Percentiles rank a stretch among this genome's conserved stretches.
Conservation (phyloP, 2,888 invertebrate species). For the Rotaria socialis region DNA sequence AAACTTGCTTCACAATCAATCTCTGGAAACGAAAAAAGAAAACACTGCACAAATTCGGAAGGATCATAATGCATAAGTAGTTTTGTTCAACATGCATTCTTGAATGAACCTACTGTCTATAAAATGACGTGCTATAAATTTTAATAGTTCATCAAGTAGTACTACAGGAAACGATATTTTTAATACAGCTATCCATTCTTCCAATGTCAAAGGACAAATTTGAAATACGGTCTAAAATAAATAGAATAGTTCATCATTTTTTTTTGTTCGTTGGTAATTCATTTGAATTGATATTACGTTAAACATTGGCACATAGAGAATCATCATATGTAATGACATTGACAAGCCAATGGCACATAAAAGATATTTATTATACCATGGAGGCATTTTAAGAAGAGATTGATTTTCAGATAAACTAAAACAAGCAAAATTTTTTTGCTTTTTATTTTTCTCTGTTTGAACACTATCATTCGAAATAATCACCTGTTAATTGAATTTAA, state of each 20-base stretch:
- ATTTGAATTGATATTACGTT: conserved; percentile 68
- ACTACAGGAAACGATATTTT: conserved; percentile 99
- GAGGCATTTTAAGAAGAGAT: conserved; percentile 94
- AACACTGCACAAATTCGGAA: background rate
- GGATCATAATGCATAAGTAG: background rate
- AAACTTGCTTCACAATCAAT: background rate
- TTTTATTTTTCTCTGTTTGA: background rate
- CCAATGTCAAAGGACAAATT: conserved; percentile 85
- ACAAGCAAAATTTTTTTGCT: background rate
- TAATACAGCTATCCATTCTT: conserved; percentile 97
- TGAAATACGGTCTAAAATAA: conserved; percentile 86
- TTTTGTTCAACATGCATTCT: background rate
- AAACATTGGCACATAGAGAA: conserved; percentile 95
- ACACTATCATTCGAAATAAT: background rate
- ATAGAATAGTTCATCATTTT: background rate
- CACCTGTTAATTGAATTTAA: conserved; percentile 99
- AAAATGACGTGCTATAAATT: conserved; percentile 97
- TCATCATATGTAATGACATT: conserved; percentile 98
- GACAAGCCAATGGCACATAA: conserved; percentile 96
- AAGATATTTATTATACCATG: conserved; percentile 98
- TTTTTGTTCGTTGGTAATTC: too few species aligned
- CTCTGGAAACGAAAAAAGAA: background rate
- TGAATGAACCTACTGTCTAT: conserved; percentile 77
- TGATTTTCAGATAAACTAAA: conserved; percentile 97
- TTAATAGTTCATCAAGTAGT: conserved; percentile 96